These are phyloP conservation scores for Notospermus geniculatus DNA, from an alignment of 1,140 invertebrate genomes.

Conservation along the genomic window DNA sequence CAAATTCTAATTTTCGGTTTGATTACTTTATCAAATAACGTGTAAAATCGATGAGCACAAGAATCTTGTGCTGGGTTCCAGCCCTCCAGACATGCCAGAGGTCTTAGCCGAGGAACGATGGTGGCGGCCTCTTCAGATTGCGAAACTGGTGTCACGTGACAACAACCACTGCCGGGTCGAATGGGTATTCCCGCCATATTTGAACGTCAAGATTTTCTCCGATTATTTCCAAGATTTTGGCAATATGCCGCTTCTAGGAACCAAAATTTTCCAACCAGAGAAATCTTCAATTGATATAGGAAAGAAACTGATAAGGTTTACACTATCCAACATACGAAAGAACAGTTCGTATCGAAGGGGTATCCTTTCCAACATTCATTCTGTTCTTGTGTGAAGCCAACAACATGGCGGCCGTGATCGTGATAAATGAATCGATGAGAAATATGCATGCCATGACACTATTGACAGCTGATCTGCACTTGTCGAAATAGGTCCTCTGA, in stretches of 20 bases:
- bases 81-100: too few relatives aligned
- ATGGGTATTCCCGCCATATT: slow-evolving; percentile 7
- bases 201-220: not conserved
- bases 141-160: too few relatives aligned
- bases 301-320: slow-evolving; percentile 39
- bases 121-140: too few relatives aligned
- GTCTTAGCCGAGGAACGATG: too few relatives aligned
- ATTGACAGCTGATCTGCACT: too few relatives aligned
- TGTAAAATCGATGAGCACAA: too few relatives aligned
- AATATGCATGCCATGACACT: too few relatives aligned
- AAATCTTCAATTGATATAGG: slow-evolving; percentile 35
- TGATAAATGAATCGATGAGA: not conserved
- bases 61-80: too few relatives aligned
- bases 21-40: too few relatives aligned
- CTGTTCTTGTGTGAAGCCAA: not conserved
- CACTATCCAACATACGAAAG: slow-evolving; percentile 48
- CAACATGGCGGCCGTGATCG: too few relatives aligned
- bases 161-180: not conserved
- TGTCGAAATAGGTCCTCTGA: too few relatives aligned
- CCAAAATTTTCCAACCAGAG: slow-evolving; percentile 37
- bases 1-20: too few relatives aligned
- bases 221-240: not conserved
- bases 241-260: slow-evolving; percentile 49
- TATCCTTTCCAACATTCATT: slow-evolving; percentile 40
- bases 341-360: slow-evolving; percentile 51